A percentile compares a stretch with the other conserved stretches of the same genome.
Evolutionary conservation across 2,888 invertebrate species (phyloP).

Genomic region (Frankliniella fusca): DNA sequence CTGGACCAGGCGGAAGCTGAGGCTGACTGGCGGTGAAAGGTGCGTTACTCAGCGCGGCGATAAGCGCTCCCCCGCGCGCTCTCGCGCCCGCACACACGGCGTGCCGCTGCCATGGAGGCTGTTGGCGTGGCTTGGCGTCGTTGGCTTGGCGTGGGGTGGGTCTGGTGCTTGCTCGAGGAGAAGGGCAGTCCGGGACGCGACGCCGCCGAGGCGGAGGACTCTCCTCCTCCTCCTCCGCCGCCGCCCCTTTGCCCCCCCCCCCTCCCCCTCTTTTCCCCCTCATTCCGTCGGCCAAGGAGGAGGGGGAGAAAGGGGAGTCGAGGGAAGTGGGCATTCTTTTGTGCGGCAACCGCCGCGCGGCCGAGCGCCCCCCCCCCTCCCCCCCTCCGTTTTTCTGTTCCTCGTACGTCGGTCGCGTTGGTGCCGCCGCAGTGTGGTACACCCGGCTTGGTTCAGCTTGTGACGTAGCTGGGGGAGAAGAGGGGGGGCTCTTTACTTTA

Average conservation of each 20-base stretch:
- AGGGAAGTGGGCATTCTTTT: slow-evolving; percentile 26
- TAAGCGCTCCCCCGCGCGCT: not conserved
- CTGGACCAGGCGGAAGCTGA: not conserved
- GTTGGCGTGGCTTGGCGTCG: not conserved
- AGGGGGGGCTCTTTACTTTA: no score
- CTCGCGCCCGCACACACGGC: not conserved
- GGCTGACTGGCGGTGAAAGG: not conserved
- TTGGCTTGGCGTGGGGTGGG: slow-evolving; percentile 17
- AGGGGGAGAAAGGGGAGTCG: not conserved
- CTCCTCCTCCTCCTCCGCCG: not conserved
- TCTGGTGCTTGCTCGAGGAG: not conserved
- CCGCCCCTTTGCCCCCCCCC: not conserved
- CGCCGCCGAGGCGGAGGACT: not conserved
- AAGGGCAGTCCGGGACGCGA: not conserved
- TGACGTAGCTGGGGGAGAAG: not conserved
- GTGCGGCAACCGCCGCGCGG: slow-evolving; percentile 29
- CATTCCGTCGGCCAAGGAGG: not conserved
- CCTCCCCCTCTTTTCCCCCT: not conserved
- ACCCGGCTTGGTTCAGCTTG: no score
- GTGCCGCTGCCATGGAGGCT: no score
- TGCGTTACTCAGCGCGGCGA: not conserved
- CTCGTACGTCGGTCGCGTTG: slow-evolving; percentile 25
- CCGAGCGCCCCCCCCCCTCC: slow-evolving; percentile 30
- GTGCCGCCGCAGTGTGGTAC: not conserved
- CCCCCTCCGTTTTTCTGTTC: slow-evolving; percentile 29